Evolutionary conservation across 2,113 vertebrate species (phyloP).

Genomic region (Prionailurus bengalensis): DNA sequence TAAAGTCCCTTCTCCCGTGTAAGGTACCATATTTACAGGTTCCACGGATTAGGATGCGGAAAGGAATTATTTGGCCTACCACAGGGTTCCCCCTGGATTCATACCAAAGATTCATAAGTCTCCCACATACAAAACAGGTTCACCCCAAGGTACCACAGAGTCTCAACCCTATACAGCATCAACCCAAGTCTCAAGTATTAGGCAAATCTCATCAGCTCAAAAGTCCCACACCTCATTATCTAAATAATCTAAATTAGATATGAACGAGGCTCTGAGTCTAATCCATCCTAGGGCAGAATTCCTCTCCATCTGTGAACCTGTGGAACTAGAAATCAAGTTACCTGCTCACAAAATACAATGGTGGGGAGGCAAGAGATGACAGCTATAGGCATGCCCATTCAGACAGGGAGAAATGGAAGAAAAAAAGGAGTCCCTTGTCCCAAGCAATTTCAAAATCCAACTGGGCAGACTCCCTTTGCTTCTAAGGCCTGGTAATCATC

Average conservation of each 20-base stretch:
- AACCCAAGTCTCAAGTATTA: not conserved
- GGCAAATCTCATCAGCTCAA: not conserved
- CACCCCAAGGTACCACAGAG: not conserved
- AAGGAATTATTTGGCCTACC: not conserved
- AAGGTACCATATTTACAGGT: not conserved
- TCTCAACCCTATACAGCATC: not conserved
- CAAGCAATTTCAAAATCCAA: not conserved
- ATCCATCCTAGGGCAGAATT: not conserved
- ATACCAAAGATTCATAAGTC: not conserved
- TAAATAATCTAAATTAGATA: not conserved
- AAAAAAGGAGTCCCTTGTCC: not conserved
- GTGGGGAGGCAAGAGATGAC: not conserved
- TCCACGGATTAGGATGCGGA: not conserved
- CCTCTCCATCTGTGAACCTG: not conserved
- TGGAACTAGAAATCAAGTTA: not conserved
- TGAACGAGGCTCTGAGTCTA: not conserved
- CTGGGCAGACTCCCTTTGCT: not conserved
- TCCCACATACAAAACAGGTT: not conserved
- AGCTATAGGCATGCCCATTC: not conserved
- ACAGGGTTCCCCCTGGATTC: not conserved
- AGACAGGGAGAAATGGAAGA: not conserved
- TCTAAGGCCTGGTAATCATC: not conserved
- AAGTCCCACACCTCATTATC: not conserved
- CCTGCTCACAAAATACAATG: not conserved
- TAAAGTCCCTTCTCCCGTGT: not conserved